Conservation (phyloP, 2,888 invertebrate genomes). For the Andrena haemorrhoa region DNA sequence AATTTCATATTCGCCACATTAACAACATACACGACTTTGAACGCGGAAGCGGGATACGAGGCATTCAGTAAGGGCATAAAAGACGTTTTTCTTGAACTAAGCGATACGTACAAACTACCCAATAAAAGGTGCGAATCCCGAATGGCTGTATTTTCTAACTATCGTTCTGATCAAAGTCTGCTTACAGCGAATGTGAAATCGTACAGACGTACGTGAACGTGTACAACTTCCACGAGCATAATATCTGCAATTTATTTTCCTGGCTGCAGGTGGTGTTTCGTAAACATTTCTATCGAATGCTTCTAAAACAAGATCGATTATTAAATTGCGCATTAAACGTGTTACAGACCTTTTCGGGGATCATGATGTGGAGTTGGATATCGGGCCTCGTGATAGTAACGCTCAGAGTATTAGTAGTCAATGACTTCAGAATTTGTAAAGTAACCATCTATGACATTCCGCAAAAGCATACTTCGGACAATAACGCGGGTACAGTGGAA, state of each 20-base stretch:
- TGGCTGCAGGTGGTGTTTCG: conserved; percentile 61
- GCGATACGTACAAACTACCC: not conserved
- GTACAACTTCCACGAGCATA: conserved; percentile 40
- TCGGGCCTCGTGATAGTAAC: conserved; percentile 64
- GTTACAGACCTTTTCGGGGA: conserved; percentile 67
- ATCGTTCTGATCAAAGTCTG: not conserved
- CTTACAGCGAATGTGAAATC: conserved; percentile 70
- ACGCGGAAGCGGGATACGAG: conserved; percentile 67
- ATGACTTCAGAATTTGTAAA: conserved; percentile 73
- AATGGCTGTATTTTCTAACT: not conserved
- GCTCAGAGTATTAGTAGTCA: conserved; percentile 62
- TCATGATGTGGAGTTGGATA: conserved; percentile 74
- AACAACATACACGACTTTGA: conserved; percentile 48
- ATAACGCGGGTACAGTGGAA: not conserved
- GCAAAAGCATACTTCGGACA: not conserved
- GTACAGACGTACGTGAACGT: conserved; percentile 59
- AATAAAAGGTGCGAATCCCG: not conserved
- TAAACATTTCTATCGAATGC: not conserved
- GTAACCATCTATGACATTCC: conserved; percentile 68
- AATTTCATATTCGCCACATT: conserved; percentile 71
- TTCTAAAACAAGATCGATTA: too few relatives aligned
- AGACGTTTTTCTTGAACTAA: conserved; percentile 25
- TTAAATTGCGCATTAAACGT: not conserved
- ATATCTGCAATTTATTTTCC: conserved; percentile 61
- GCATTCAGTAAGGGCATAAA: conserved; percentile 60